Base-by-base conservation (phyloP, 2,797 vertebrate species). In the Lithobates pipiens region DNA sequence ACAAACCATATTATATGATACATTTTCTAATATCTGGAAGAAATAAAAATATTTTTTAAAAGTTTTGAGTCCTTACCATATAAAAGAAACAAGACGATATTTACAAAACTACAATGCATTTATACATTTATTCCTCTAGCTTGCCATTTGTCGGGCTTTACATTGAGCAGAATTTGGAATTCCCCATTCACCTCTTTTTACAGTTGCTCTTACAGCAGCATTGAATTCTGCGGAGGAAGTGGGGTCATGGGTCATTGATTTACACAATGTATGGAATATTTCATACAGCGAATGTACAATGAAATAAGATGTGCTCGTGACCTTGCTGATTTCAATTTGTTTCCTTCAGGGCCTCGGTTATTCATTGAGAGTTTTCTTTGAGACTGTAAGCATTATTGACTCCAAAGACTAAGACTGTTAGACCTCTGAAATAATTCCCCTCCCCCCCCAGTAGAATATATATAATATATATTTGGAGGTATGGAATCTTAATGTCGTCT, bases 401-500 rank as follows among this genome's bases (percentile, higher is more conserved):
- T 50, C 27, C 32, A 34, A 15, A 71, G 29, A 57, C 57, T 10
- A 23, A 46, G 4, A 23, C 39, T 69, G 63, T 42, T 69, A 50
- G 21, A 54, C 29, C 46, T 80, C 21, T 32, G 16, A 54, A 18
- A 25, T 27, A 72, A 71, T 72, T 15, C 29, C 29, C n/a, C n/a
- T n/a, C n/a, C 29, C 29, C 29, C 69, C 46, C 50, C 2, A 42
- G 80, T 23, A 69, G 57, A 3, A 36, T 29, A 25, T 36, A 32
- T 23, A 54, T 54, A 23, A 32, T 23, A 54, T 54, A 23, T 15
- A 23, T 61, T 61, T 61, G 50, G 23, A 34, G 32, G 57, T 73
- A 71, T 25, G 25, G 21, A n/a, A 72, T 16, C 67, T 85, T 68
- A 27, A 29, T n/a, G 42, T 76, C 77, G 70, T 81, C 72, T 81